Evolutionary conservation across 2,888 invertebrate species (phyloP).

Genomic region (Chrysotoxum bicinctum): DNA sequence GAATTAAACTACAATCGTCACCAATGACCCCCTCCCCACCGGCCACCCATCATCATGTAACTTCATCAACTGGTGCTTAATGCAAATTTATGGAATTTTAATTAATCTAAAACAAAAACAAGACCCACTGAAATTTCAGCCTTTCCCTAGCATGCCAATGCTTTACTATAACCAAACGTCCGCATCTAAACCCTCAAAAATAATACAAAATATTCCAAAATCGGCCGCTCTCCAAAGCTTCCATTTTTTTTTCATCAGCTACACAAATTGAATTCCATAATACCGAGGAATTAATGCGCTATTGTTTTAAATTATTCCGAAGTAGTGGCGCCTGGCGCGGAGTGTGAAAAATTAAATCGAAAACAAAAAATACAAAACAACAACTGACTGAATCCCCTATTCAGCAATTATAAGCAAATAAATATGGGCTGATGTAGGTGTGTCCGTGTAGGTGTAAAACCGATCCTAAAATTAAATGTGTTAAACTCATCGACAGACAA

Average conservation of each 20-base stretch:
- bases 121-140: background rate
- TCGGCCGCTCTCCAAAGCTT: background rate
- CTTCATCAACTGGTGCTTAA: slow-evolving; percentile 22
- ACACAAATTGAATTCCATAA: slow-evolving; percentile 35
- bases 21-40: background rate
- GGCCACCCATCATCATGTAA: background rate
- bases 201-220: slow-evolving; percentile 62
- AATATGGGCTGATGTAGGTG: slow-evolving; percentile 15
- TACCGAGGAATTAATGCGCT: slow-evolving; percentile 45
- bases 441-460: slow-evolving; percentile 34
- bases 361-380: background rate
- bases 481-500: background rate
- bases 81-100: slow-evolving; percentile 68
- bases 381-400: slow-evolving; percentile 13
- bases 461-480: slow-evolving; percentile 18
- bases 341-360: background rate
- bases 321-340: no score
- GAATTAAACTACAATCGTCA: background rate
- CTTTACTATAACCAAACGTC: slow-evolving; percentile 47
- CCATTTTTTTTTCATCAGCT: background rate
- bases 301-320: slow-evolving; percentile 54
- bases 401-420: slow-evolving; percentile 33
- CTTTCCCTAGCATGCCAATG: background rate
- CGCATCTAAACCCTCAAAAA: slow-evolving; percentile 52
- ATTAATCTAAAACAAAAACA: slow-evolving; percentile 52